Evolutionary conservation across 2,888 invertebrate species (phyloP), one percentile per base, ranked within the genome.

Genomic region (Agrotis puta): DNA sequence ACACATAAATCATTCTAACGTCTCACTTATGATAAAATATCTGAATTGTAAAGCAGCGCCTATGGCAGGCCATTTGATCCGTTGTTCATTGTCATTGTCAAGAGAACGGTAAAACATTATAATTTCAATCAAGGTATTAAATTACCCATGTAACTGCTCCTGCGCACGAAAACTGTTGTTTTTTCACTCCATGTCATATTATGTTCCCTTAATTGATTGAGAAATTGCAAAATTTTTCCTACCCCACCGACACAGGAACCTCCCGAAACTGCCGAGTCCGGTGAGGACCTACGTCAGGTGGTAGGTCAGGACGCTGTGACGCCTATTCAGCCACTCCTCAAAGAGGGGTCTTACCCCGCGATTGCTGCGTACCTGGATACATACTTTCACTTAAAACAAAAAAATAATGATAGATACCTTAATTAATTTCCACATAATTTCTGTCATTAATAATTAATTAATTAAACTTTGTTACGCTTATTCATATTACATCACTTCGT

Each of bases 81-180:
- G 61, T 74, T 70, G 47, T 63, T 76, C 88, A 88, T 83, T 88
- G 85, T 83, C 88, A 88, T 69, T 88, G 84, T 81, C 87, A 88
- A 85, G 88, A 80, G 88, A 88, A 85, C 82, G 88, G 86, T 57
- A 45, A 63, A 65, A 79, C 56, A 39, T 72, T 58, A 79, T 79
- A 79, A n/a, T 65, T 54, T 58, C 24, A 56, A 51, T 68, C 20
- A n/a, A n/a, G 22, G 22, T 68, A 72, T 79, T 72, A 51, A 51
- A 63, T 77, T 77, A 64, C 72, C 24, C 13, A 45, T 67, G 16
- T 54, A 54, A 68, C 27, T 51, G 48, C 43, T 2, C 0, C 13
- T 54, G n/a, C 43, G 14, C 63, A 70, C 24, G 59, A 66, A 59
- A 47, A 33, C 2, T 11, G 6, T 5, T 11, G 24, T 22, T 70